phyloP scores from a whole-genome alignment of 2,113 vertebrate species.

The Trichomycterus rosablanca region DNA sequence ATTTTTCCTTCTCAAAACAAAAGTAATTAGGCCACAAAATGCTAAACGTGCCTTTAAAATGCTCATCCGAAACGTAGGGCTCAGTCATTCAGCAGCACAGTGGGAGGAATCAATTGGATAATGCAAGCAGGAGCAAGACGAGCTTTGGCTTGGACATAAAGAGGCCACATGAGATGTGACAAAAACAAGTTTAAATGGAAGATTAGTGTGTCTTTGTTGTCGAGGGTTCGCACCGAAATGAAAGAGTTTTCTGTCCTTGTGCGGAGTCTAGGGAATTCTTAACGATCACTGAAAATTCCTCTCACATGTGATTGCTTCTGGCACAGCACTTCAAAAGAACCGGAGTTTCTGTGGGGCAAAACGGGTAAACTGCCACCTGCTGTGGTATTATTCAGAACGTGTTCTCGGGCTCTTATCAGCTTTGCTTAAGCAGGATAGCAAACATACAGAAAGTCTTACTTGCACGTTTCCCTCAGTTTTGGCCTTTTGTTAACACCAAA shows the following conservation, averaged over 20 bases:
- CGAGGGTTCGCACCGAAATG: constrained; percentile 2
- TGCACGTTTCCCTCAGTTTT: too few relatives aligned
- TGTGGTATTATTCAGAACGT: constrained; percentile 14
- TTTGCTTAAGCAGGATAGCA: neutral
- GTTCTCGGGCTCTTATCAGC: constrained; percentile 26
- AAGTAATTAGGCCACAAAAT: constrained; percentile 24
- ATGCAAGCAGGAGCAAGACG: neutral
- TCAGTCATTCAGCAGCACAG: neutral
- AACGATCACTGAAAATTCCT: constrained; percentile 7
- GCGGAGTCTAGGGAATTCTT: constrained; percentile 24
- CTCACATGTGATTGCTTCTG: constrained; percentile 15
- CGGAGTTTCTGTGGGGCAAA: constrained; percentile 15
- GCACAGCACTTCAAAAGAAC: constrained; percentile 25
- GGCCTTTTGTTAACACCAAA: too few relatives aligned
- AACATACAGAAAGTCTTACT: constrained; percentile 7
- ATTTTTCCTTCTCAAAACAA: constrained; percentile 7
- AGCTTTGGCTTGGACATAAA: neutral
- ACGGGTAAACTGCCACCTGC: constrained; percentile 7
- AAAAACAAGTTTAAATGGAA: neutral
- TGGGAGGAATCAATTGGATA: neutral
- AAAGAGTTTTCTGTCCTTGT: neutral
- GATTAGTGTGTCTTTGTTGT: neutral
- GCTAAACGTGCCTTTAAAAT: constrained; percentile 26
- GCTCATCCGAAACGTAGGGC: neutral
- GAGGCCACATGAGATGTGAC: constrained; percentile 1